Evolutionary conservation across 2,888 invertebrate genomes (phyloP).

Genomic region (Aromia moschata): DNA sequence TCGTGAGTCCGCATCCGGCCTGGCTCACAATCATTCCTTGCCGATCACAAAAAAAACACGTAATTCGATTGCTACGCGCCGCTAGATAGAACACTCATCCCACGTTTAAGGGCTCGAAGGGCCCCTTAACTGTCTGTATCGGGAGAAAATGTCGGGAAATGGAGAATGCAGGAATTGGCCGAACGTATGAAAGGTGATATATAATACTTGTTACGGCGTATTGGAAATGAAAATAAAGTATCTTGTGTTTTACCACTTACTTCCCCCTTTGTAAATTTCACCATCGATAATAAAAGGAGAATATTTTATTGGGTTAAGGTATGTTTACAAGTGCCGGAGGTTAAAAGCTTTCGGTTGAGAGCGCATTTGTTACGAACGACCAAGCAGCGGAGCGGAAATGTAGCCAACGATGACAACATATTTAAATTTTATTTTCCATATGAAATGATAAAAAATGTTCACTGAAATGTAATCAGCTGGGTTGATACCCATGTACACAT

Average conservation of each 20-base stretch:
- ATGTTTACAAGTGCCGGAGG: neutral
- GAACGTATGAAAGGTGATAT: slow-evolving; percentile 41
- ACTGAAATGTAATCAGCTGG: too few species aligned
- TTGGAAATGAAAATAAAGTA: slow-evolving; percentile 22
- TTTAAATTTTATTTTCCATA: too few species aligned
- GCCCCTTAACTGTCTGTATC: slow-evolving; percentile 27
- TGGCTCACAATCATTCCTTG: slow-evolving; percentile 30
- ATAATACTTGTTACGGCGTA: slow-evolving; percentile 39
- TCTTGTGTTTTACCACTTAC: slow-evolving; percentile 16
- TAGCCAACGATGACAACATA: too few species aligned
- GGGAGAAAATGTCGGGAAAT: slow-evolving; percentile 33
- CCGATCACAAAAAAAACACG: slow-evolving; percentile 25
- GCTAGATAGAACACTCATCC: slow-evolving; percentile 14
- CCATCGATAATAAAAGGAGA: slow-evolving; percentile 2
- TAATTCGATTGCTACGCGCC: slow-evolving; percentile 27
- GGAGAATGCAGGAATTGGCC: slow-evolving; percentile 37
- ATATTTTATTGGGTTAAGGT: slow-evolving; percentile 7
- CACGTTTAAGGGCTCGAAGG: slow-evolving; percentile 10
- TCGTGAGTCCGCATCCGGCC: slow-evolving; percentile 30
- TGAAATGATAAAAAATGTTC: too few species aligned
- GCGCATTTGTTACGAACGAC: too few species aligned
- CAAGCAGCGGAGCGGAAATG: too few species aligned
- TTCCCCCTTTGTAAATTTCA: neutral
- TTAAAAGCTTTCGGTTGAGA: slow-evolving; percentile 1
- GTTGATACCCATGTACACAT: too few species aligned